Percentiles rank a stretch among this genome's conserved stretches.
These are phyloP conservation scores for Tetranychus piercei DNA, from an alignment of 2,888 invertebrate genomes.

Conservation along the genomic window DNA sequence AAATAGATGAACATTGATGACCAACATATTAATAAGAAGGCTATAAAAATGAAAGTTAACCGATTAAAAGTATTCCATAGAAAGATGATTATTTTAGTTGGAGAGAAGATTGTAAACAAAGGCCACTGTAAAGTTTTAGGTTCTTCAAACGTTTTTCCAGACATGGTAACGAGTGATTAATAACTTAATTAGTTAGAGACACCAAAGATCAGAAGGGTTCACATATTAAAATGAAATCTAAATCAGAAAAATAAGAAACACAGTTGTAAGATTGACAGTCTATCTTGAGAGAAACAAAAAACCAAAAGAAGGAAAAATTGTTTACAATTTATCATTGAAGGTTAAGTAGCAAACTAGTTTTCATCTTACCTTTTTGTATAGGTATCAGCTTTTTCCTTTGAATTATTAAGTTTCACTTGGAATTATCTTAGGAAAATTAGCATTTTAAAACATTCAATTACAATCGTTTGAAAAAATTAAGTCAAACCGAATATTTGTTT, in stretches of 20 bases:
- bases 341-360: neutral
- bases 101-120: neutral
- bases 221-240: neutral
- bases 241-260: neutral
- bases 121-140: neutral
- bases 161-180: neutral
- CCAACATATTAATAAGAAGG: slow-evolving; percentile 14
- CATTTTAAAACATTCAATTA: too few relatives aligned
- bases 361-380: neutral
- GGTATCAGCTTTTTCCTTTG: neutral
- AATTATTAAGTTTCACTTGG: too few relatives aligned
- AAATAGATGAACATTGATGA: slow-evolving; percentile 17
- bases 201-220: neutral
- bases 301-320: neutral
- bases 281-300: neutral
- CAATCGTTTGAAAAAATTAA: too few relatives aligned
- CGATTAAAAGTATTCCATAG: slow-evolving; percentile 9
- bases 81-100: slow-evolving; percentile 7
- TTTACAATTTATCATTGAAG: neutral
- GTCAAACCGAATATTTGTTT: too few relatives aligned
- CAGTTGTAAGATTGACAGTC: too few relatives aligned
- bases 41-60: slow-evolving; percentile 8
- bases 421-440: too few relatives aligned
- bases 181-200: neutral
- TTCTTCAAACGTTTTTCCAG: neutral